A percentile compares a stretch with the other conserved stretches of the same genome.
Evolutionary conservation across 2,888 invertebrate genomes (phyloP).

Genomic region (Flabesymbios commensalis): DNA sequence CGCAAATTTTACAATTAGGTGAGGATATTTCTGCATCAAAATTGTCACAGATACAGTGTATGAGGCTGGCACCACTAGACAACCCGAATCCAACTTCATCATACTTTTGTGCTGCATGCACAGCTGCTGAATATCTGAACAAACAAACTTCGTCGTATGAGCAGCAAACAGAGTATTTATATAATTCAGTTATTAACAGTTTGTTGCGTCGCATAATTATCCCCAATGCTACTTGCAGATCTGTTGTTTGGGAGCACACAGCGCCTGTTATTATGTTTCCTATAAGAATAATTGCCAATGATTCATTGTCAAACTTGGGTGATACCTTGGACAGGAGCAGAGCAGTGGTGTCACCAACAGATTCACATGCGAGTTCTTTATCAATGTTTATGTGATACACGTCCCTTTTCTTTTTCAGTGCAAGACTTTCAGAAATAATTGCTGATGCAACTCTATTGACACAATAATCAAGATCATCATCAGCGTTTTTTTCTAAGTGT

Average conservation of each 20-base stretch:
- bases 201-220: conserved; percentile 1
- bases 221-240: not conserved
- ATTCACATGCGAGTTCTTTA: conserved; percentile 4
- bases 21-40: conserved; percentile 6
- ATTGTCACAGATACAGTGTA: conserved; percentile 4
- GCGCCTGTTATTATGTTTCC: conserved; percentile 6
- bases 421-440: not conserved
- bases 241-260: not conserved
- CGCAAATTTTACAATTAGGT: not conserved
- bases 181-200: not conserved
- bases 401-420: not conserved
- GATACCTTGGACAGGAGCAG: conserved; percentile 1
- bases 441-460: not conserved
- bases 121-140: not conserved
- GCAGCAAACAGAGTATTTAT: not conserved
- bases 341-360: conserved; percentile 5
- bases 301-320: conserved; percentile 8
- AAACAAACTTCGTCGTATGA: conserved; percentile 5
- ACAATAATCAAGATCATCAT: not conserved
- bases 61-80: not conserved
- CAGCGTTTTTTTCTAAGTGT: not conserved
- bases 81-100: conserved; percentile 1
- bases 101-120: conserved; percentile 2
- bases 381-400: conserved; percentile 7
- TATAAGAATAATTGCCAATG: not conserved